Conservation (phyloP, 2,888 invertebrate genomes). For the Brachynemurus nebulosus region DNA sequence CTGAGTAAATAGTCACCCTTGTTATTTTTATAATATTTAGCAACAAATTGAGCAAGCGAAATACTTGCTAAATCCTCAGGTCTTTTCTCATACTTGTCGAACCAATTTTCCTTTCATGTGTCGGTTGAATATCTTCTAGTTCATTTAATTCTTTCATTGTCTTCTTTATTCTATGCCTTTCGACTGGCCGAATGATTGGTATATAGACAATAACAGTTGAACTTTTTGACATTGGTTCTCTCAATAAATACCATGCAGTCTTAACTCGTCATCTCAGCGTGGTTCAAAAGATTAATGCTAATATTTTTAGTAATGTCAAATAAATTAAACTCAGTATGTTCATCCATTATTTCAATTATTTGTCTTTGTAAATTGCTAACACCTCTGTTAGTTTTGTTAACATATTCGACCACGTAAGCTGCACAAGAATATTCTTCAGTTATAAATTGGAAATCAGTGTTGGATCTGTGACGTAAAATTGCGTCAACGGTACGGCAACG, state of each 20-base stretch:
- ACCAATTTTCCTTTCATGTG: constrained; percentile 29
- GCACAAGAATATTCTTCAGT: constrained; percentile 30
- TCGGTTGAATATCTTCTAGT: constrained; percentile 24
- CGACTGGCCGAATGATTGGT: constrained; percentile 27
- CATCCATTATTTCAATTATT: constrained; percentile 24
- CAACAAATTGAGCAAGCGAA: constrained; percentile 28
- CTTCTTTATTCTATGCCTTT: constrained; percentile 26
- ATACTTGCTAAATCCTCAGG: constrained; percentile 24
- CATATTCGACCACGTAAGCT: constrained; percentile 28
- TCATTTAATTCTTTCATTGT: constrained; percentile 24
- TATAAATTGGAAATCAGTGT: constrained; percentile 29
- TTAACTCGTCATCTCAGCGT: constrained; percentile 27
- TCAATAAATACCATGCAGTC: constrained; percentile 32
- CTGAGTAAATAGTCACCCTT: constrained; percentile 16
- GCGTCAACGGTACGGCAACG: no score
- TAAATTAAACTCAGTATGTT: constrained; percentile 26
- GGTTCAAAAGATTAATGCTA: constrained; percentile 24
- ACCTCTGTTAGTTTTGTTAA: constrained; percentile 28
- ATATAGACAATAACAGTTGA: constrained; percentile 25
- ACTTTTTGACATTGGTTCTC: constrained; percentile 29
- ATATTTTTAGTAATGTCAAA: constrained; percentile 22
- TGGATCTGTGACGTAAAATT: no score
- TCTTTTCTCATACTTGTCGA: constrained; percentile 29
- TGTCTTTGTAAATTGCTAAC: constrained; percentile 25
- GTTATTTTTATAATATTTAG: constrained; percentile 19